These are phyloP conservation scores for Ophion obscuratus DNA, from an alignment of 2,888 invertebrate species.

Conservation along the genomic window DNA sequence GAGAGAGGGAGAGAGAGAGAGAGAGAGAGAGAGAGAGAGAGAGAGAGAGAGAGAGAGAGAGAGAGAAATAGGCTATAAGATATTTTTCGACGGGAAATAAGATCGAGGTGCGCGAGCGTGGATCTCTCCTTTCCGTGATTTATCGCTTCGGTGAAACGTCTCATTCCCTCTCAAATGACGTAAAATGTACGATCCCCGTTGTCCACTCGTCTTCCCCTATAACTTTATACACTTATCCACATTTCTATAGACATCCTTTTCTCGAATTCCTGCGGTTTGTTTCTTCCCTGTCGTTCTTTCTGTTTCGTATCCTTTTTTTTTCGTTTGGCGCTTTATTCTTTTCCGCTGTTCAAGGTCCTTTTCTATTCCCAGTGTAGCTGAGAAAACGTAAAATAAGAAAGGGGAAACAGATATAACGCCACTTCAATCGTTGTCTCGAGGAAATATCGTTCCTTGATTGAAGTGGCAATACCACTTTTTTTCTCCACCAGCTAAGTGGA, in stretches of 20 bases:
- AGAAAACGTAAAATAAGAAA: not conserved
- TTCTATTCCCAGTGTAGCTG: not conserved
- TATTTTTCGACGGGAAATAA: slow-evolving; percentile 56
- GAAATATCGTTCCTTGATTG: slow-evolving; percentile 18
- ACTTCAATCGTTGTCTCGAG: slow-evolving; percentile 19
- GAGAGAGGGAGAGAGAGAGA: slow-evolving; percentile 1
- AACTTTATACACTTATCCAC: not conserved
- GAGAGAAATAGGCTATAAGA: slow-evolving; percentile 43
- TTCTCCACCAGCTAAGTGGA: not conserved
- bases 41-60: slow-evolving; percentile 9
- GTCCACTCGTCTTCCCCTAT: slow-evolving; percentile 6
- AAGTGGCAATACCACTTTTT: not conserved
- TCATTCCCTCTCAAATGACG: slow-evolving; percentile 53
- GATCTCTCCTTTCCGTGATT: slow-evolving; percentile 52
- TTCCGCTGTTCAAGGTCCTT: not conserved
- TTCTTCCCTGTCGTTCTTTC: not conserved
- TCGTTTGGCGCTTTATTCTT: not conserved
- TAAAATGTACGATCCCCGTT: slow-evolving; percentile 43
- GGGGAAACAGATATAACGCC: not conserved
- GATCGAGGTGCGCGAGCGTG: slow-evolving; percentile 50
- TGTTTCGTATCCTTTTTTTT: not conserved
- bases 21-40: slow-evolving; percentile 21
- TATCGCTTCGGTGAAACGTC: slow-evolving; percentile 60
- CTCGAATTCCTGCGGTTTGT: slow-evolving; percentile 23
- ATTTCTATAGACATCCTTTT: slow-evolving; percentile 18